These are phyloP conservation scores for Artemia franciscana DNA, from an alignment of 1,140 invertebrate genomes.

Conservation along the genomic window DNA sequence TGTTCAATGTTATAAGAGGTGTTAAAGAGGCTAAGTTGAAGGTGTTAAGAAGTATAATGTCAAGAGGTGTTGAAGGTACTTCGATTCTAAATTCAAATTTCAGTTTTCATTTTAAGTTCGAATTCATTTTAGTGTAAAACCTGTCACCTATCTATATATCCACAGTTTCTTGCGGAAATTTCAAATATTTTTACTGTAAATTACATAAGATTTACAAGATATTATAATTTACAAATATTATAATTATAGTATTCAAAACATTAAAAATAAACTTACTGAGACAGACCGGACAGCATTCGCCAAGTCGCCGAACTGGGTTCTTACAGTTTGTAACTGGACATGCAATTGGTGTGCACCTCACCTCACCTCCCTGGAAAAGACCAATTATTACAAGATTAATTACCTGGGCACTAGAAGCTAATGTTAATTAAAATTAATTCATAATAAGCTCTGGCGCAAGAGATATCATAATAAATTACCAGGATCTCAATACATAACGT, in stretches of 20 bases:
- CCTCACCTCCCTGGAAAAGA: constrained; percentile 43
- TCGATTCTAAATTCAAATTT: constrained; percentile 5
- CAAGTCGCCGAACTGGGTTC: constrained; percentile 44
- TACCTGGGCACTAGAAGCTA: too few relatives aligned
- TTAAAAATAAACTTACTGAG: constrained; percentile 37
- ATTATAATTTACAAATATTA: background rate
- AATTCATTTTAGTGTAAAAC: background rate
- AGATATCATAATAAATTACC: too few relatives aligned
- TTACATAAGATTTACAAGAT: background rate
- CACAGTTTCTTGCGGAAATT: background rate
- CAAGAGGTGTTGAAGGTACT: too few relatives aligned
- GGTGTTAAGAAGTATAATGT: too few relatives aligned
- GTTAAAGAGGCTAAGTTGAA: too few relatives aligned
- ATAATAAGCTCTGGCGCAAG: too few relatives aligned
- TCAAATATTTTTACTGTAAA: background rate
- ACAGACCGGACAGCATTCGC: constrained; percentile 62
- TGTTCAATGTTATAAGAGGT: too few relatives aligned
- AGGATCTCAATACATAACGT: too few relatives aligned
- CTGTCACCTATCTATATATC: background rate
- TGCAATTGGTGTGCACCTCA: constrained; percentile 48
- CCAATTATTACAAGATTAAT: too few relatives aligned
- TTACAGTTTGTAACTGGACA: constrained; percentile 50
- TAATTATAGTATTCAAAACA: background rate
- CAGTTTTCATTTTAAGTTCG: background rate
- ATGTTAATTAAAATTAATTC: too few relatives aligned